Evolutionary conservation across 1,140 invertebrate species (phyloP).

Genomic region (Paralvinella palmiformis): DNA sequence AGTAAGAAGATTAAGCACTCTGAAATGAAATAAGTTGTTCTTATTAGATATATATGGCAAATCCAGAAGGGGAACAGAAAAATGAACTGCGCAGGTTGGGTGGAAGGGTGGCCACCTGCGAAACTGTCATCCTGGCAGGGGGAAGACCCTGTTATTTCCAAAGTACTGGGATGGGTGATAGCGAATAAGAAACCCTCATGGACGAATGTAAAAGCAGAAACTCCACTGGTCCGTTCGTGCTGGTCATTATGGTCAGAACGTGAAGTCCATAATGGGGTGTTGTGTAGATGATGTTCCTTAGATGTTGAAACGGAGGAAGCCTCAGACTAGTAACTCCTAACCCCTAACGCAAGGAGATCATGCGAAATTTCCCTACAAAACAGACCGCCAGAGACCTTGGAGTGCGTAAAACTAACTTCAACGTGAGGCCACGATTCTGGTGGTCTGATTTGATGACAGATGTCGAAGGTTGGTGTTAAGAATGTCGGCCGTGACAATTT

Average conservation of each 20-base stretch:
- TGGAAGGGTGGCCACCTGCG: not conserved
- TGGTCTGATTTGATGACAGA: not conserved
- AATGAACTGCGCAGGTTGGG: not conserved
- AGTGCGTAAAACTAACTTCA: not conserved
- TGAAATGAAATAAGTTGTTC: not conserved
- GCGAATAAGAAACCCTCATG: not conserved
- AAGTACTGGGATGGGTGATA: not conserved
- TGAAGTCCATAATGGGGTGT: too few species aligned
- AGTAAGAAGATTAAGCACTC: not conserved
- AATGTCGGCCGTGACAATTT: not conserved
- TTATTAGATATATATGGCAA: not conserved
- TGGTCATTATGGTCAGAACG: too few species aligned
- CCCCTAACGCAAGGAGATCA: too few species aligned
- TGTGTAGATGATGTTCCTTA: too few species aligned
- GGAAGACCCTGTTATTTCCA: not conserved
- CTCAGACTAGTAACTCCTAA: too few species aligned
- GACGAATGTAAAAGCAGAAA: not conserved
- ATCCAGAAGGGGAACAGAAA: not conserved
- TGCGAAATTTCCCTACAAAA: not conserved
- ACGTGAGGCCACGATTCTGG: not conserved
- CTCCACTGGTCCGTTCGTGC: too few species aligned
- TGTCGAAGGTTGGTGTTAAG: not conserved
- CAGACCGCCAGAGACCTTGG: conserved; percentile 1
- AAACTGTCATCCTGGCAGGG: not conserved
- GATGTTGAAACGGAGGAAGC: too few species aligned